Base-by-base conservation (phyloP, 2,797 vertebrate genomes). In the Rachycentron canadum region DNA sequence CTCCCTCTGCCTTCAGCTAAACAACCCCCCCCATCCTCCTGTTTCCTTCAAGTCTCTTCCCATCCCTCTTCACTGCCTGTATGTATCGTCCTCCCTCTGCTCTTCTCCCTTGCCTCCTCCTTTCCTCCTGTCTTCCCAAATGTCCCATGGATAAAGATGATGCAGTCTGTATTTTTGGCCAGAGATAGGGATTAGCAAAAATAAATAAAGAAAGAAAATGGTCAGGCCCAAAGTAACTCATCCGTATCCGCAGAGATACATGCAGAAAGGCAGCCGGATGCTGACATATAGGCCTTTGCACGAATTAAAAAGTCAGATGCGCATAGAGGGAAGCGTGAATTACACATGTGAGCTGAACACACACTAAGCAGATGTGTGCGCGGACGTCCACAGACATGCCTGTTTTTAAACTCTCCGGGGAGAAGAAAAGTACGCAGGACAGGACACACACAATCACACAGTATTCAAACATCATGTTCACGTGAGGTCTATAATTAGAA, bases 401-500 rank as follows among this genome's bases (percentile, higher is more conserved):
- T 63, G 21, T 78, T 55, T 74, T 79, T 41, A 59, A 62, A 50
- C 34, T 63, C 43, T 55, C 34, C 19, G 0, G 36, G 49, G 60
- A 45, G 41, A 19, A 41, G 4, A 78, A 62, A 74, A n/a, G 55
- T 49, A 47, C 25, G 7, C 43, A 79, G 60, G 47, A 77, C 62
- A 60, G 68, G 65, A 74, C 66, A 58, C 73, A 61, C 69, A 83
- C 58, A 76, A 71, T 62, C 79, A 71, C 67, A 69, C 19, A 53
- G 50, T 21, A 72, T 76, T 68, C 58, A 72, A 58, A 85, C 67
- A 59, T 56, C 67, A 59, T 56, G 70, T 79, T 81, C 76, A 81
- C 16, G 2, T 55, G 45, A 25, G 32, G 61, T 76, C 86, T 91
- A 90, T 88, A 83, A 87, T 85, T 91, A 86, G 86, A 92, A 88